phyloP scores from a whole-genome alignment of 1,140 invertebrate species.

The Plutomurus gul region DNA sequence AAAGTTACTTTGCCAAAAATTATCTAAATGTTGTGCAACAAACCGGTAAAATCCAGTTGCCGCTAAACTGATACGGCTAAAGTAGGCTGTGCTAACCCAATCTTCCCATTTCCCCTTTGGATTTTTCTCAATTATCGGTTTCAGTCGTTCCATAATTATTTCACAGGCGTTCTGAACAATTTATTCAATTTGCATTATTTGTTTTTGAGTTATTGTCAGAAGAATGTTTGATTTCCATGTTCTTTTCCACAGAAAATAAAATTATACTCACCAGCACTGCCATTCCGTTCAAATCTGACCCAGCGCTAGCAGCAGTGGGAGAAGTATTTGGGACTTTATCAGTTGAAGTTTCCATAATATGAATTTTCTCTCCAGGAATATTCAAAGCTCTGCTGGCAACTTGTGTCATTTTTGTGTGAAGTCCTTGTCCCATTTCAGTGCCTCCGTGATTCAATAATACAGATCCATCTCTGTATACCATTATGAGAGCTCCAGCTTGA shows the following conservation, averaged over 20 bases:
- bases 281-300: conserved; percentile 94
- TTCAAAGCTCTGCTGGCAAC: conserved; percentile 75
- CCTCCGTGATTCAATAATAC: conserved; percentile 84
- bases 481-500: conserved; percentile 85
- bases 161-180: conserved; percentile 76
- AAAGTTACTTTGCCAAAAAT: too few relatives aligned
- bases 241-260: background rate
- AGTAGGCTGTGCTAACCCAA: conserved; percentile 81
- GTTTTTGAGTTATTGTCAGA: conserved; percentile 6
- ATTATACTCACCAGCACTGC: conserved; percentile 73
- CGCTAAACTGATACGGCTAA: conserved; percentile 78
- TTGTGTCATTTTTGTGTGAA: conserved; percentile 95
- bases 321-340: conserved; percentile 95
- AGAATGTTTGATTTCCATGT: background rate
- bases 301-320: conserved; percentile 86
- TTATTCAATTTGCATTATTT: conserved; percentile 20
- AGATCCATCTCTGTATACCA: conserved; percentile 89
- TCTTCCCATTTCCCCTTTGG: conserved; percentile 83
- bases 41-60: conserved; percentile 80
- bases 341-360: conserved; percentile 85
- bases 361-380: conserved; percentile 76
- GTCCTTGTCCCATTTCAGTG: conserved; percentile 94
- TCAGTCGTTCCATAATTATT: conserved; percentile 73
- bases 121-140: conserved; percentile 75
- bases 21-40: background rate